Evolutionary conservation across 2,888 invertebrate species (phyloP).

Genomic region (Odontomyia ornata): DNA sequence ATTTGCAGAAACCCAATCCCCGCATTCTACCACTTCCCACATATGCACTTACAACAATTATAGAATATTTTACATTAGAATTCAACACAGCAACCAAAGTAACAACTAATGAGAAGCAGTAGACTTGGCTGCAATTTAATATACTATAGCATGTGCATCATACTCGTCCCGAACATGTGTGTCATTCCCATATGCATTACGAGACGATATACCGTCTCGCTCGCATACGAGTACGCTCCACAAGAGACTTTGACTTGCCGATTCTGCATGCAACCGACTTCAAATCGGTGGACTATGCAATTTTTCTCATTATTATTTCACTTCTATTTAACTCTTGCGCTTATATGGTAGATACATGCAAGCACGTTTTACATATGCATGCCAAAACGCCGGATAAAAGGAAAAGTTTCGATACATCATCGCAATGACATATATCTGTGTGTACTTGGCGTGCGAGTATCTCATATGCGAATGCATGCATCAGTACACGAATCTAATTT

Average conservation of each 20-base stretch:
- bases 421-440: no score
- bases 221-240: no score
- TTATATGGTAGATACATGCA: not conserved
- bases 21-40: not conserved
- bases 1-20: no score
- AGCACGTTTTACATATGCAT: not conserved
- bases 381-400: constrained; percentile 30
- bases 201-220: not conserved
- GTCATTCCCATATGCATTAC: constrained; percentile 4
- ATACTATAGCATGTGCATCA: not conserved
- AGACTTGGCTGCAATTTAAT: no score
- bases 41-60: not conserved
- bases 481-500: not conserved
- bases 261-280: not conserved
- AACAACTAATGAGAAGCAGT: not conserved
- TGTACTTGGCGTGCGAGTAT: not conserved
- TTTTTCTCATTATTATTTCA: constrained; percentile 1
- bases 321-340: not conserved
- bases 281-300: not conserved
- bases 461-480: not conserved
- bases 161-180: not conserved
- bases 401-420: constrained; percentile 35
- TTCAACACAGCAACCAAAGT: not conserved
- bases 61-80: not conserved
- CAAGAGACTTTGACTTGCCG: not conserved